A percentile compares a stretch with the other conserved stretches of the same genome.
These are phyloP conservation scores for Melinaea marsaeus DNA, from an alignment of 2,888 invertebrate species.

Conservation along the genomic window DNA sequence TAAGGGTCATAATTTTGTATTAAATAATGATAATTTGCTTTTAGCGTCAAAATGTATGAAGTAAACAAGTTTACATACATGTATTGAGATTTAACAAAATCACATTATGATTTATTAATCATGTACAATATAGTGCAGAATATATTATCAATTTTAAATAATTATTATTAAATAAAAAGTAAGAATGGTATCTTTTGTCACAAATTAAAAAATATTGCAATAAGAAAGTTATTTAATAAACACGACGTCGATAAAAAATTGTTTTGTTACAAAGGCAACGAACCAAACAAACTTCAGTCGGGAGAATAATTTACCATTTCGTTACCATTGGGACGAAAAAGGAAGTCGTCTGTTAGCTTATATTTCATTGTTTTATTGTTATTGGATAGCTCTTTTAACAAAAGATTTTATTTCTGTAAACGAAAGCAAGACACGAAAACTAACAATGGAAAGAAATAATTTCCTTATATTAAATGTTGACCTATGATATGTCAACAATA, in stretches of 20 bases:
- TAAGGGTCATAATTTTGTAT: slow-evolving; percentile 11
- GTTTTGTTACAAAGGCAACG: slow-evolving; percentile 25
- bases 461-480: too few relatives aligned
- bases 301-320: slow-evolving; percentile 44
- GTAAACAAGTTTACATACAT: too few relatives aligned
- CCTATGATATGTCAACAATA: too few relatives aligned
- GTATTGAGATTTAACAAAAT: too few relatives aligned
- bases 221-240: not conserved
- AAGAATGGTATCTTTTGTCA: too few relatives aligned
- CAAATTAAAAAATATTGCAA: not conserved
- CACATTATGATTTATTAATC: too few relatives aligned
- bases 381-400: slow-evolving; percentile 2
- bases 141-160: too few relatives aligned
- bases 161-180: too few relatives aligned
- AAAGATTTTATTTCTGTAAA: not conserved
- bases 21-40: not conserved
- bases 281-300: slow-evolving; percentile 35
- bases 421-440: not conserved
- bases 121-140: too few relatives aligned
- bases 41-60: not conserved
- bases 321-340: slow-evolving; percentile 38
- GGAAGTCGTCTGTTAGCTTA: slow-evolving; percentile 36
- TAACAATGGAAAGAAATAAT: not conserved
- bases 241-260: slow-evolving; percentile 12
- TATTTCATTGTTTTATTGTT: slow-evolving; percentile 16